Conservation (phyloP, 1,140 invertebrate species). For the Ooceraea biroi region DNA sequence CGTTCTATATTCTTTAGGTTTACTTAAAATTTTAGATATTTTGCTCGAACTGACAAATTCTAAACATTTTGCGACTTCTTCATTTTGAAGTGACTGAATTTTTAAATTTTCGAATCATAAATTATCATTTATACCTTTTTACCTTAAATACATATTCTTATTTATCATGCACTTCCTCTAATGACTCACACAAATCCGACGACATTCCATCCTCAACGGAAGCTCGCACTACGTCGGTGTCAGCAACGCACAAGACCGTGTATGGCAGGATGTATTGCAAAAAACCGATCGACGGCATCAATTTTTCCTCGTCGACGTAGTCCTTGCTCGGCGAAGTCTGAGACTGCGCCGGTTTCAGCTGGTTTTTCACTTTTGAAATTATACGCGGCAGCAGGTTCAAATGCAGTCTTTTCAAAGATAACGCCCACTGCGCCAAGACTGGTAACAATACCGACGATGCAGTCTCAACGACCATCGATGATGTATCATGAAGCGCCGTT, state of each 20-base stretch:
- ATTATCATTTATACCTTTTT: neutral
- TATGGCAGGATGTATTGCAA: slow-evolving; percentile 86
- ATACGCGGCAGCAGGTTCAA: slow-evolving; percentile 83
- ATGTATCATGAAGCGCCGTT: slow-evolving; percentile 86
- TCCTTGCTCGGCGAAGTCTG: slow-evolving; percentile 81
- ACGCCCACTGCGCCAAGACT: slow-evolving; percentile 89
- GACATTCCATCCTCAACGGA: slow-evolving; percentile 80
- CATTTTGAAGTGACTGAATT: neutral
- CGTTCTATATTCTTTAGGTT: neutral
- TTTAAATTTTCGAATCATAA: neutral
- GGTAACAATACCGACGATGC: slow-evolving; percentile 86
- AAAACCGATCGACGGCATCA: slow-evolving; percentile 80
- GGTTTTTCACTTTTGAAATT: slow-evolving; percentile 79
- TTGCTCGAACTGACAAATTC: neutral
- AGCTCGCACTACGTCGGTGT: slow-evolving; percentile 82
- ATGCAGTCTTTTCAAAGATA: slow-evolving; percentile 86
- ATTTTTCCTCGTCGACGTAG: slow-evolving; percentile 78
- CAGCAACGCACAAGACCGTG: slow-evolving; percentile 85
- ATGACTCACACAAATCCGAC: slow-evolving; percentile 84
- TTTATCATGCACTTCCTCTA: slow-evolving; percentile 27
- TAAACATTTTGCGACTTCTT: neutral
- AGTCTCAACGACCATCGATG: slow-evolving; percentile 85
- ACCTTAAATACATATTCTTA: neutral
- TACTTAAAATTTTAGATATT: slow-evolving; percentile 9
- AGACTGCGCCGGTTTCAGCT: slow-evolving; percentile 75